Percentiles rank a stretch among this genome's conserved stretches.
phyloP scores from a whole-genome alignment of 92 coral and sea anemone genomes.

The Bergia puertoricense region DNA sequence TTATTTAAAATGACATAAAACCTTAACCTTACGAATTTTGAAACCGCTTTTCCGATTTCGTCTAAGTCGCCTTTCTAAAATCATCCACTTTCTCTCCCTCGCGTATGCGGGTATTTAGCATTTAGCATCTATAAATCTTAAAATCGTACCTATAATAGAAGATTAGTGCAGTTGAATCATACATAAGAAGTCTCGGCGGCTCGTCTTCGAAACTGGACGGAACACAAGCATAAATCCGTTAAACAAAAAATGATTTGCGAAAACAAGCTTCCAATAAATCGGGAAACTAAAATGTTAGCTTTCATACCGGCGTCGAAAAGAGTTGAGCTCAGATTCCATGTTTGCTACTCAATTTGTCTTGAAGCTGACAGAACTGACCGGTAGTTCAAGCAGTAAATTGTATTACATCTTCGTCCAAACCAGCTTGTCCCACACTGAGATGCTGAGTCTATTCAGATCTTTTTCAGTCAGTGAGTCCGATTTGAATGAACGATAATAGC shows the following conservation, averaged over 20 bases:
- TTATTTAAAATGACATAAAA: too few species aligned
- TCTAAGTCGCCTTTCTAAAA: neutral
- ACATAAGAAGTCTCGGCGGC: conserved; percentile 35
- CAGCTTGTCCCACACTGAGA: conserved; percentile 19
- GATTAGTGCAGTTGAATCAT: conserved; percentile 31
- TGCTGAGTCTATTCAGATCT: neutral
- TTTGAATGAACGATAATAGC: conserved; percentile 10
- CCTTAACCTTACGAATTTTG: neutral
- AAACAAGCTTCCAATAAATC: conserved; percentile 1
- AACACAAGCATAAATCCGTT: neutral
- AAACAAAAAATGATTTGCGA: neutral
- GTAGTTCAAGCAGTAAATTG: neutral
- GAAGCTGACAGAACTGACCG: neutral
- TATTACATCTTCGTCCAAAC: neutral
- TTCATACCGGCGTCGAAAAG: conserved; percentile 22
- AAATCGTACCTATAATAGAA: conserved; percentile 41
- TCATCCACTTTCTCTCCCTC: neutral
- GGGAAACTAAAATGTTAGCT: neutral
- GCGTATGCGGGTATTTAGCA: neutral
- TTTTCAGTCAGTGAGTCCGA: conserved; percentile 5
- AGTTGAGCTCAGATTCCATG: neutral
- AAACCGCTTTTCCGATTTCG: neutral
- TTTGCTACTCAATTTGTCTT: neutral
- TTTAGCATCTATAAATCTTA: neutral
- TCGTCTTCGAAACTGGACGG: conserved; percentile 5